A percentile compares a stretch with the other conserved stretches of the same genome.
Conservation (phyloP, 2,113 vertebrate genomes). For the Tetrao urogallus region DNA sequence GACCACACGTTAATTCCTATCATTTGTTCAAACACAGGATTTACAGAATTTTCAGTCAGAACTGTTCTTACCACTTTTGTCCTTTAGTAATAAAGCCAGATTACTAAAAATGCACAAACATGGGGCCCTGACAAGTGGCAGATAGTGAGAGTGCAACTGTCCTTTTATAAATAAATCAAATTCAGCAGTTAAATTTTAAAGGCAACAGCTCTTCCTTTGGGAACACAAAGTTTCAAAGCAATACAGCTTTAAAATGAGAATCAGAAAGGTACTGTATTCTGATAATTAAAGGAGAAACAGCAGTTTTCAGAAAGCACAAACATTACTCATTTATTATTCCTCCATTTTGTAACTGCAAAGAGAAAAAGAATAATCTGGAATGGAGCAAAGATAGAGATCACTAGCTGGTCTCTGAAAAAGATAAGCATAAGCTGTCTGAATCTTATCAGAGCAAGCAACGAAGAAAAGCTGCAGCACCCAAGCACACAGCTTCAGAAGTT, state of each 20-base stretch:
- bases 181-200: background rate
- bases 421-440: accelerated
- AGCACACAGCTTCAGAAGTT: background rate
- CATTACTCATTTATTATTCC: background rate
- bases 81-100: background rate
- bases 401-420: background rate
- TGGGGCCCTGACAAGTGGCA: background rate
- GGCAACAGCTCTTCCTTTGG: background rate
- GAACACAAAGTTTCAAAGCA: background rate
- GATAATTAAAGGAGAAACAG: background rate
- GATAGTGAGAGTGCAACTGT: background rate
- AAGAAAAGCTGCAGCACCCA: background rate
- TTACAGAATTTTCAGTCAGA: background rate
- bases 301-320: background rate
- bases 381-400: accelerated
- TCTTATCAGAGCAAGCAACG: background rate
- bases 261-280: background rate
- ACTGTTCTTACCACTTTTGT: background rate
- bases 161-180: background rate
- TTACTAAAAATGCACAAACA: background rate
- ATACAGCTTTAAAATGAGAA: background rate
- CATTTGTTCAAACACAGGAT: background rate
- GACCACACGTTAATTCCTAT: background rate
- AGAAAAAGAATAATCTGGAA: background rate
- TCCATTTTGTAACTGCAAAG: background rate